These are phyloP conservation scores for Columba livia DNA, from an alignment of 2,113 vertebrate species.

Conservation along the genomic window DNA sequence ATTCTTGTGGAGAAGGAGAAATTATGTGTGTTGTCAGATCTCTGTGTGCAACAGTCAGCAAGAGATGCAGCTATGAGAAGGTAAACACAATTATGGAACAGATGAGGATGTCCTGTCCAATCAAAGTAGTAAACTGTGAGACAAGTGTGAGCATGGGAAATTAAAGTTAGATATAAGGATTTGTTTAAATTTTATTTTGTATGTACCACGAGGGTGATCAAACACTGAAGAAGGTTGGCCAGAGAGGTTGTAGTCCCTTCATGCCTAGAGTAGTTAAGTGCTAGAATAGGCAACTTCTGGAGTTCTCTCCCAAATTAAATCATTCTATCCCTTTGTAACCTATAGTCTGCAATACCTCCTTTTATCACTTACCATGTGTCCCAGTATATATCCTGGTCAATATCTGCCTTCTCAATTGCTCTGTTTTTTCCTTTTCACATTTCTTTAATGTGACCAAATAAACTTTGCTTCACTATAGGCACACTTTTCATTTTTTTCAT, in stretches of 20 bases:
- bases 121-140: neutral
- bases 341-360: neutral
- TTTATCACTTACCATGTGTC: neutral
- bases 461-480: neutral
- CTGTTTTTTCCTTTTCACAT: neutral
- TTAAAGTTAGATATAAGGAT: neutral
- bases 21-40: neutral
- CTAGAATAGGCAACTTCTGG: neutral
- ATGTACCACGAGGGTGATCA: rapidly evolving
- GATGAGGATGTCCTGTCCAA: neutral
- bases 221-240: neutral
- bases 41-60: neutral
- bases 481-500: rapidly evolving
- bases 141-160: neutral
- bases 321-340: neutral
- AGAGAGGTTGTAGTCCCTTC: rapidly evolving
- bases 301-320: neutral
- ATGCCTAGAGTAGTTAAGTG: neutral
- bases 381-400: neutral
- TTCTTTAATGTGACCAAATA: neutral
- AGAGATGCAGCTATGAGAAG: neutral
- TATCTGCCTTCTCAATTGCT: neutral
- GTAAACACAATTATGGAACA: neutral
- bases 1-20: neutral
- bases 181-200: neutral